Evolutionary conservation across 2,113 vertebrate species (phyloP).

Genomic region (Antechinus stuartii): DNA sequence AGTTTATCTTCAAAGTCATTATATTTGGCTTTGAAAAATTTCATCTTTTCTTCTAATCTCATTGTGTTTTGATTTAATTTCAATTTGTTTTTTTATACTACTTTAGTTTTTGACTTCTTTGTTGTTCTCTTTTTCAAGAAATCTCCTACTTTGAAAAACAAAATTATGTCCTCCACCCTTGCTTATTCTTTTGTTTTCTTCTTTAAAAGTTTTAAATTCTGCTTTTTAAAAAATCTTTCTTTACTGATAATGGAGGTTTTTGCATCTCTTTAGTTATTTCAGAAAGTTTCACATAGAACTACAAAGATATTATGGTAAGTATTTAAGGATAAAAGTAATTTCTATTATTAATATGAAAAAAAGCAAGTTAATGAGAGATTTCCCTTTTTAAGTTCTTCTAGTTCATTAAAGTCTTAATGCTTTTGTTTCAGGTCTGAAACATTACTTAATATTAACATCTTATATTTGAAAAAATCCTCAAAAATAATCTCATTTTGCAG

Average conservation of each 20-base stretch:
- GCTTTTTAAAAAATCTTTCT: neutral
- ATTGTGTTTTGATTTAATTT: neutral
- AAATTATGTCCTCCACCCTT: neutral
- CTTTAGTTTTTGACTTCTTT: neutral
- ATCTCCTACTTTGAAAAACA: neutral
- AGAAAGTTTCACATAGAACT: neutral
- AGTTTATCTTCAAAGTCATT: neutral
- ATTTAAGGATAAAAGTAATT: neutral
- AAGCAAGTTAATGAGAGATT: neutral
- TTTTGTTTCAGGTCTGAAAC: neutral
- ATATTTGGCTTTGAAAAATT: neutral
- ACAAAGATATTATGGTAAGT: neutral
- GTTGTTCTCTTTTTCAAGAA: neutral
- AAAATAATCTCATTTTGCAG: neutral
- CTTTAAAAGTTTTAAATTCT: neutral
- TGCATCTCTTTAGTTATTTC: neutral
- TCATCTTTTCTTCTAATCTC: neutral
- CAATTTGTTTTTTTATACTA: neutral
- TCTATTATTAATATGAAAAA: neutral
- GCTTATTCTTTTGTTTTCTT: neutral
- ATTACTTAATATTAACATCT: neutral
- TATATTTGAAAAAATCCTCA: neutral
- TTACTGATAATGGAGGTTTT: neutral
- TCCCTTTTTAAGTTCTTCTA: neutral
- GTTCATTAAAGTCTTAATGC: neutral